Percentiles rank a stretch among this genome's conserved stretches.
phyloP scores from a whole-genome alignment of 2,113 vertebrate species.

The Heptranchias perlo region DNA sequence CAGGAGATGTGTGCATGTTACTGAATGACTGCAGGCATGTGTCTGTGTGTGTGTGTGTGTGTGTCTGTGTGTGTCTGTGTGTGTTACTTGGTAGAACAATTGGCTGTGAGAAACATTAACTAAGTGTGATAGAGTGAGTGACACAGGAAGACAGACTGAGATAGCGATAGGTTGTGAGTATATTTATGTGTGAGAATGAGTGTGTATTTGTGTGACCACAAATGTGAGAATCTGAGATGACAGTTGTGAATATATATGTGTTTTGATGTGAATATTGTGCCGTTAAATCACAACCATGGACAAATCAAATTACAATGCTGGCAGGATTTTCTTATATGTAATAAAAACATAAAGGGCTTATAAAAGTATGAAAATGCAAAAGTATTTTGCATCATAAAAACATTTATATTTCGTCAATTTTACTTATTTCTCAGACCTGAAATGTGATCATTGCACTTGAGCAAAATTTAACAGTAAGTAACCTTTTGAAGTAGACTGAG shows the following conservation, averaged over 20 bases:
- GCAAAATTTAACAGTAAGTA: background rate
- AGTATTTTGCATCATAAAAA: background rate
- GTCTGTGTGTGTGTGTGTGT: background rate
- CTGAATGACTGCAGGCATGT: background rate
- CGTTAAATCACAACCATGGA: too few relatives aligned
- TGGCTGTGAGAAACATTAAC: background rate
- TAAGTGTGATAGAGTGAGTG: background rate
- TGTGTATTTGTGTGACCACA: too few relatives aligned
- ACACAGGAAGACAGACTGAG: background rate
- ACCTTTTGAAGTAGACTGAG: background rate
- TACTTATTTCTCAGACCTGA: background rate
- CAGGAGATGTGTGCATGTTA: background rate
- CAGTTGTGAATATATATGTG: too few relatives aligned
- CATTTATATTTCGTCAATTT: background rate
- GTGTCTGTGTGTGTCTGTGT: background rate
- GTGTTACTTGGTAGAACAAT: background rate
- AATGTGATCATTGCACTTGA: background rate
- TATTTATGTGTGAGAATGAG: too few relatives aligned
- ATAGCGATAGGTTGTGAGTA: background rate
- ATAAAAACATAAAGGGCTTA: background rate
- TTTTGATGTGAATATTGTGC: too few relatives aligned
- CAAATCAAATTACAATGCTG: background rate
- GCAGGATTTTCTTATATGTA: background rate
- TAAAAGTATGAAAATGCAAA: background rate
- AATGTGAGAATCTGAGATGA: too few relatives aligned